Base-by-base conservation (phyloP, 2,797 vertebrate genomes). In the Pangasius macronema region DNA sequence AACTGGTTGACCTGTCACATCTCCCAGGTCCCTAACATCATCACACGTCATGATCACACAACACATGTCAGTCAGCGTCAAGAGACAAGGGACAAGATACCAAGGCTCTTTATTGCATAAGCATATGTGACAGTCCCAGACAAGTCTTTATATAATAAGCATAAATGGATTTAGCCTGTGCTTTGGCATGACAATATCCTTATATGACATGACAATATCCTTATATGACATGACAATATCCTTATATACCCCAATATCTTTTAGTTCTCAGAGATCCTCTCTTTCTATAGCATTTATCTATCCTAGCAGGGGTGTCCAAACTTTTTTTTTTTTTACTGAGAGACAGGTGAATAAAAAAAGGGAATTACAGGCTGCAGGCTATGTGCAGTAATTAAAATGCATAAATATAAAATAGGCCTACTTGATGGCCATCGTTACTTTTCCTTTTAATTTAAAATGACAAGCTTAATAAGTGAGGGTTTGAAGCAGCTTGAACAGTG, bases 81-180 rank as follows among this genome's bases (percentile, higher is more conserved):
- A 87, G 81, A 82, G 55, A 80, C 53, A 68, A 65, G 80, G 57
- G 55, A 89, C 80, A 81, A 67, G 68, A 79, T 81, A 77, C 84
- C 77, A 79, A 82, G 63, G 85, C 91, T 90, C 85, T 90, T 92
- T 89, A 93, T 95, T 94, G 92, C 89, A 92, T 94, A 94, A 94
- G 91, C 93, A 90, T 65, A 84, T 84, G 87, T 91, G 89, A 92
- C 88, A 89, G 91, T 90, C 89, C 88, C 85, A 89, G 88, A 90
- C 88, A 90, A 92, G 90, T 91, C 88, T n/a, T 89, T 91, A 87
- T 90, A 89, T 90, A 91, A 94, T 90, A 91, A 89, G 85, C 42
- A 89, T 85, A 92, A 89, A 57, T 88, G 91, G 91, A 89, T 86
- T 86, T 90, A 77, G 77, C 72, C 87, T 49, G n/a, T 89, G 72